These are phyloP conservation scores for Rhodinocichla rosea DNA, from an alignment of 2,113 vertebrate genomes.

Conservation along the genomic window DNA sequence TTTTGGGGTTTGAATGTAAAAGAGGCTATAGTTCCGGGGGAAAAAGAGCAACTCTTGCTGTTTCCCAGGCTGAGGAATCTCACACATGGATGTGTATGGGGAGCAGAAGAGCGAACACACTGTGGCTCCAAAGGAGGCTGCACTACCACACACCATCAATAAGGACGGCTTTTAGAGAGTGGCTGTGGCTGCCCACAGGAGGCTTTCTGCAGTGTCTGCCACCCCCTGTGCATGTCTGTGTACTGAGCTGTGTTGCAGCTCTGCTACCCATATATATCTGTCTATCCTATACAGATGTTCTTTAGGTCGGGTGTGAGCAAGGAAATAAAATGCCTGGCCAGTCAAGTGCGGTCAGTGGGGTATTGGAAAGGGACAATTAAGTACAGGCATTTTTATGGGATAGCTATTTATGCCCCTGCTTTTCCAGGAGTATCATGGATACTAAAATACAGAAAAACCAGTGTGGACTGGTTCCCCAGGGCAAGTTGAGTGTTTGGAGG, in stretches of 20 bases:
- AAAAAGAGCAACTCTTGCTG: neutral
- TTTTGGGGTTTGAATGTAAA: slow-evolving; percentile 1
- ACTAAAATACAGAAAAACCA: neutral
- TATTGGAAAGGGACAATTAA: neutral
- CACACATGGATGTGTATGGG: neutral
- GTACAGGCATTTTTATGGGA: neutral
- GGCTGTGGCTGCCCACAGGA: neutral
- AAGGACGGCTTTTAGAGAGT: neutral
- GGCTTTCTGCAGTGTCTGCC: neutral
- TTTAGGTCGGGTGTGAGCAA: neutral
- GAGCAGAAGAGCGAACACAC: neutral
- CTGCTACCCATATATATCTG: neutral
- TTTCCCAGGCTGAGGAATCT: neutral
- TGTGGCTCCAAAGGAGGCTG: fast-evolving
- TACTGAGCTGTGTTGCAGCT: neutral
- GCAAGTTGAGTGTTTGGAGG: neutral
- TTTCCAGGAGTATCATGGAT: neutral
- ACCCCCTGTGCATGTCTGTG: neutral
- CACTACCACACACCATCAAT: neutral
- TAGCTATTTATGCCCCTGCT: neutral
- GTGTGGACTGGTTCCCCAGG: neutral
- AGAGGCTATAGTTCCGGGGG: neutral
- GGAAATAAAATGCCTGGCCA: neutral
- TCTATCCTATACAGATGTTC: neutral
- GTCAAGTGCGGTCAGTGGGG: neutral